Evolutionary conservation across 2,888 invertebrate species (phyloP), one percentile per base, ranked within the genome.

Genomic region (Sthenelais limicola): DNA sequence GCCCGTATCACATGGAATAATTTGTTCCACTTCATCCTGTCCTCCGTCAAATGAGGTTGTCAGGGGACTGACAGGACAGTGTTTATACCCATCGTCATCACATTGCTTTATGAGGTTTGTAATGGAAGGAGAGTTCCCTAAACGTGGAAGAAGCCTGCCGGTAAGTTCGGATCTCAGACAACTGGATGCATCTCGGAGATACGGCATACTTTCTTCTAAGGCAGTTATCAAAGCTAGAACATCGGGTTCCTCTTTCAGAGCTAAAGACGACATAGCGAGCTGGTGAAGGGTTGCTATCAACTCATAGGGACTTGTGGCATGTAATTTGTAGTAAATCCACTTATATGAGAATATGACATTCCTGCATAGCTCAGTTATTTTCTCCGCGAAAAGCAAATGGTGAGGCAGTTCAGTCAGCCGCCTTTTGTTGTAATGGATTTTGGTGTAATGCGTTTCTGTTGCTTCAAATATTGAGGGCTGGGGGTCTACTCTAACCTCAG

Each of bases 101-200:
- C 62, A 62, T 24, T 62, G 62, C 4, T 24, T 21, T 1, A 62
- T 15, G 2, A 62, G 38, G 2, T 35, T 9, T 1, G 62, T 38
- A 9, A 62, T 38, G 7, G 9, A 15, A 15, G 12, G 3, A 3
- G 62, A 38, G n/a, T 21, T 35, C 21, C 62, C 62, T 4, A 62
- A 15, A 24, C 2, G 24, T 26, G 33, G 9, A 2, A 62, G 21
- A n/a, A 62, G 62, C 4, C 62, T 33, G 9, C 38, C 62, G 3
- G 62, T 62, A 28, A 62, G 35, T 62, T 62, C 62, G 35, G 62
- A 18, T n/a, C 62, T 15, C 15, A 62, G 26, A 62, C 62, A 62
- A 12, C 15, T 35, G 18, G 62, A 43, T 4, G 38, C 1, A 26
- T 62, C 38, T 21, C 43, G 62, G 21, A 62, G 24, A 21, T 26